Conservation (phyloP, 1,140 invertebrate species). For the Diorhabda sublineata region DNA sequence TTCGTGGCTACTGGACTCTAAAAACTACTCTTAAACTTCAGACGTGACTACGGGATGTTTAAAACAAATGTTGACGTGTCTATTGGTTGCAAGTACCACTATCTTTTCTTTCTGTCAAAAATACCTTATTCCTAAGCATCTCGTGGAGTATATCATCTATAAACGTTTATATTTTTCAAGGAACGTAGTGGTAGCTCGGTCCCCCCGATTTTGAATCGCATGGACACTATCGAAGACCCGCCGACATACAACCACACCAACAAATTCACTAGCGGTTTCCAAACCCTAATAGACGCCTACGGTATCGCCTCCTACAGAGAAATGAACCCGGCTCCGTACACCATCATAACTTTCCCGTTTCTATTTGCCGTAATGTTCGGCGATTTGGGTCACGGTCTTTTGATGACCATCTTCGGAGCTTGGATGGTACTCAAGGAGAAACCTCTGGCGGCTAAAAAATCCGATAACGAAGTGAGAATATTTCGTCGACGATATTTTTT, state of each 20-base stretch:
- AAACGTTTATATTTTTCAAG: slow-evolving; percentile 13
- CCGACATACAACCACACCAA: slow-evolving; percentile 98
- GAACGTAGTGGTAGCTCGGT: slow-evolving; percentile 87
- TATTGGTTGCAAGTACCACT: too few relatives aligned
- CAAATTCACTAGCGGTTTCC: slow-evolving; percentile 96
- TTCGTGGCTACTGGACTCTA: too few relatives aligned
- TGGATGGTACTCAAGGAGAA: slow-evolving; percentile 91
- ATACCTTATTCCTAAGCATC: too few relatives aligned
- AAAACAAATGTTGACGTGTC: too few relatives aligned
- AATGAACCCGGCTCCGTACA: slow-evolving; percentile 95
- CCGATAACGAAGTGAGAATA: slow-evolving; percentile 62
- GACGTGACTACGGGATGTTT: too few relatives aligned
- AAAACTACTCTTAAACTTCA: too few relatives aligned
- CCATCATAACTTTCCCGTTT: slow-evolving; percentile 92
- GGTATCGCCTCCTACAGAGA: slow-evolving; percentile 95
- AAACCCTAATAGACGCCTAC: slow-evolving; percentile 94
- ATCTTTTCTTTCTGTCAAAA: too few relatives aligned
- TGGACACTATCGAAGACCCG: slow-evolving; percentile 90
- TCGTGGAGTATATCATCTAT: too few relatives aligned
- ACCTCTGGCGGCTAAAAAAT: slow-evolving; percentile 70
- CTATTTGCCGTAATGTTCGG: slow-evolving; percentile 94
- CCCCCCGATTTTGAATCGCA: slow-evolving; percentile 92
- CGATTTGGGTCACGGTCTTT: slow-evolving; percentile 80
- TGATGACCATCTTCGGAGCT: slow-evolving; percentile 78
- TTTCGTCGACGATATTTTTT: not conserved